Evolutionary conservation across 30 jellyfish, hydroid and myxozoan species (phyloP), one percentile per base, ranked within the genome.

Genomic region (Aurelia aurita complex sp. Pacific): DNA sequence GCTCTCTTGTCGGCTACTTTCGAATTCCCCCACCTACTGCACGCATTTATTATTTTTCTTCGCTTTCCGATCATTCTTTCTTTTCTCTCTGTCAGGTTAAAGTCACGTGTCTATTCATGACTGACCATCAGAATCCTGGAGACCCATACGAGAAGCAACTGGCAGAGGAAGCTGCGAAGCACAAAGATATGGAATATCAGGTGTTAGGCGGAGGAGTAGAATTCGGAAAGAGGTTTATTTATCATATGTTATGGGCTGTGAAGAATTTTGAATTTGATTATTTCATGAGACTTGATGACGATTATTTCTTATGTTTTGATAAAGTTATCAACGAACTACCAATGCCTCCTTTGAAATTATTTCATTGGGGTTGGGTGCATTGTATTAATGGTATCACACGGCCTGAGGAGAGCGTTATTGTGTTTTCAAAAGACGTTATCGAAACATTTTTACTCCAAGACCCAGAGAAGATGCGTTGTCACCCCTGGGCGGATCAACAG

Each of bases 241-340:
- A 87, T 53, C 98, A 92, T 76, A 88, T 92, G 92, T 36, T 92
- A 15, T 92, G 97, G 97, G 98, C 98, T 16, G 64, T 81, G 79
- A 71, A 68, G 50, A 73, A 92, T 54, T 92, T 33, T 69, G 85
- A 92, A 19, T 92, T 92, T 71, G 93, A 92, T 70, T 92, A 92
- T 50, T 76, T 92, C 84, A 14, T 92, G 65, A 65, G 98, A 40
- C 55, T 87, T 69, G 98, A 92, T 66, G 98, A 92, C 78, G 98
- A 92, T 73, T 82, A 81, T 52, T 92, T 92, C 81, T 67, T 92
- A 4, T 92, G 98, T 64, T 32, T 92, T 57, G 90, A 79, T 80
- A 80, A 65, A 16, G 38, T 81, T 23, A 43, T 80, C 51, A 64
- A 69, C 16, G 91, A 81, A 52, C 43, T 88, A 13, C 91, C 91